Base-by-base conservation (phyloP, 2,888 invertebrate species). In the Apodemia zela region DNA sequence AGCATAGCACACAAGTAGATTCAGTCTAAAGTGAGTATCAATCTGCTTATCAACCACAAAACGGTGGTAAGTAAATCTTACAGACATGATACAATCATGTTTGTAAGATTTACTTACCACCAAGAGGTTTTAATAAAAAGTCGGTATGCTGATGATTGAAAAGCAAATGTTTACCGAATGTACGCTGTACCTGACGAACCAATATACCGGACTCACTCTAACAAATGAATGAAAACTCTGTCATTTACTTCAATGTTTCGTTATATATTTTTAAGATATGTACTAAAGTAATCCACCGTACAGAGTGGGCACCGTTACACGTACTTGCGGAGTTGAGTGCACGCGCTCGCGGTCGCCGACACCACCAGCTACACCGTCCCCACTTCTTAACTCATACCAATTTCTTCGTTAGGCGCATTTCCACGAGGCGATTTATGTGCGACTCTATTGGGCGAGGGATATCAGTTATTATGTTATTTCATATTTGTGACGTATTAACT, bases 271-370 rank as follows among this genome's bases (percentile, higher is more conserved):
- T 60, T 51, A 60, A 60, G 45, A 58, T 42, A 59, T 21, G 2
- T 49, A 59, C 68, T 38, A 68, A 76, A 78, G 73, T 78, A 75
- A 79, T 75, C 76, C 72, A 76, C 79, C 74, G 72, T 67, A 57
- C 66, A 78, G 77, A 80, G 75, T 72, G 75, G 79, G 78, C 84
- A 86, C 87, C 86, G 87, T 89, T 89, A 88, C 80, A 82, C 84
- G 85, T 79, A 84, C 83, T 83, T 77, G 79, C 76, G 71, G 84
- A 85, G 88, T 87, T 87, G 87, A 90, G 82, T 87, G 89, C 87
- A 84, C 89, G 84, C 78, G 77, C 78, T 75, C 71, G 80, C 87
- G 90, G 90, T 89, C 89, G 90, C 83, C 89, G 89, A 90, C 90
- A 77, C 81, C 78, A 74, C 72, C 77, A 76, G 72, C 72, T 74